Percentiles rank a stretch among this genome's conserved stretches.
These are phyloP conservation scores for Melanotaenia duboulayi DNA, from an alignment of 2,113 vertebrate genomes.

Conservation along the genomic window DNA sequence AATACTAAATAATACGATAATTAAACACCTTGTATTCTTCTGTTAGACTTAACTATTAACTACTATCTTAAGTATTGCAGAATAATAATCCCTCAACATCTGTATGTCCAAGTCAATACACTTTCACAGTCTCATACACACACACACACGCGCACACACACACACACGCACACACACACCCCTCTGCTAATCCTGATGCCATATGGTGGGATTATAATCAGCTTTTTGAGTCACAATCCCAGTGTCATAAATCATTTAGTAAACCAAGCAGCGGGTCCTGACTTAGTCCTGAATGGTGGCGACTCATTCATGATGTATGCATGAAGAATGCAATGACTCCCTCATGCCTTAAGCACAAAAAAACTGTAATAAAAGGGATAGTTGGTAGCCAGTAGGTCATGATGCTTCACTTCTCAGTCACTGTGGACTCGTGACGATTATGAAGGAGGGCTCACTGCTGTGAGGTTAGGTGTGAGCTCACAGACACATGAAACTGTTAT, in stretches of 20 bases:
- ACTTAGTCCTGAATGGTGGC: constrained; percentile 19
- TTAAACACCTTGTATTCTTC: no score
- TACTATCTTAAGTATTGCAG: no score
- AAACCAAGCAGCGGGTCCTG: constrained; percentile 21
- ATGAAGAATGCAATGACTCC: neutral
- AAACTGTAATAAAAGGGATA: constrained; percentile 5
- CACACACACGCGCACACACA: no score
- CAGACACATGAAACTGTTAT: constrained; percentile 6
- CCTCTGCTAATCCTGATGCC: constrained; percentile 51
- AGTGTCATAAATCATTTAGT: constrained; percentile 42
- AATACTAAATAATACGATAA: no score
- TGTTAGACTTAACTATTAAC: no score
- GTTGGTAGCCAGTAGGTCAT: constrained; percentile 6
- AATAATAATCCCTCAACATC: no score
- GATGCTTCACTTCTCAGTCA: neutral
- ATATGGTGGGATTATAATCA: constrained; percentile 51
- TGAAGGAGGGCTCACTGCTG: no score
- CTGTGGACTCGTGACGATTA: neutral
- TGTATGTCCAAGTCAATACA: neutral
- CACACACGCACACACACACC: no score
- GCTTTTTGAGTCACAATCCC: constrained; percentile 28
- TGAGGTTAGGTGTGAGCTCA: neutral
- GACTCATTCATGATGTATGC: neutral
- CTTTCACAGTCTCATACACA: constrained; percentile 37
- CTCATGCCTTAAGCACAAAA: neutral